These are phyloP conservation scores for Siphlonurus alternatus DNA, from an alignment of 2,888 invertebrate species.

Conservation along the genomic window DNA sequence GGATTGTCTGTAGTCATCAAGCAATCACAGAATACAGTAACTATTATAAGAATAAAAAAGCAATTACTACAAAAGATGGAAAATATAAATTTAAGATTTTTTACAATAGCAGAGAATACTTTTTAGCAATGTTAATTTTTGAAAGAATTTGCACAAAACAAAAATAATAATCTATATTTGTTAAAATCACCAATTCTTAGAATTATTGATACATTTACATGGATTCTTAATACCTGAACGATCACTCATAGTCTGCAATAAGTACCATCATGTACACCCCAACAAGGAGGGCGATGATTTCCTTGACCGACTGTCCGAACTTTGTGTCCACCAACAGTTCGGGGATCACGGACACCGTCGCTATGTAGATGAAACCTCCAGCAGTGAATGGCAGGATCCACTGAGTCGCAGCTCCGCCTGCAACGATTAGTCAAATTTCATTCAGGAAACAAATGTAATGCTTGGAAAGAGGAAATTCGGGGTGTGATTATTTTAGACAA, in stretches of 20 bases:
- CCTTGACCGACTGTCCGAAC: slow-evolving; percentile 75
- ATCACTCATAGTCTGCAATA: slow-evolving; percentile 62
- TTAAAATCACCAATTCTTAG: no score
- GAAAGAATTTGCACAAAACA: no score
- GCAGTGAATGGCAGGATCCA: slow-evolving; percentile 97
- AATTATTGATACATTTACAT: no score
- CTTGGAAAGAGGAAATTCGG: not conserved
- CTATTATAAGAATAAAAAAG: no score
- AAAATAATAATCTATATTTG: no score
- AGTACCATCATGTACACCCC: slow-evolving; percentile 94
- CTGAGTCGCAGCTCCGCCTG: slow-evolving; percentile 50
- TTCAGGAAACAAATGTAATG: no score
- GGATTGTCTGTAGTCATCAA: no score
- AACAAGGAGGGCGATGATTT: slow-evolving; percentile 70
- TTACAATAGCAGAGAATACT: no score
- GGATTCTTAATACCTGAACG: not conserved
- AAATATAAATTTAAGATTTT: no score
- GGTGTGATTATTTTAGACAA: not conserved
- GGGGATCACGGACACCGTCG: slow-evolving; percentile 96
- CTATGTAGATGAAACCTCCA: slow-evolving; percentile 99
- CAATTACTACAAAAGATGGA: no score
- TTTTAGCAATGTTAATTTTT: no score
- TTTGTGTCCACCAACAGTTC: slow-evolving; percentile 82
- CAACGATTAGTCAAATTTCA: slow-evolving; percentile 2
- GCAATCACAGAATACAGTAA: no score